A percentile compares a stretch with the other conserved stretches of the same genome.
Evolutionary conservation across 2,113 vertebrate species (phyloP).

Genomic region (Dasyornis broadbenti): DNA sequence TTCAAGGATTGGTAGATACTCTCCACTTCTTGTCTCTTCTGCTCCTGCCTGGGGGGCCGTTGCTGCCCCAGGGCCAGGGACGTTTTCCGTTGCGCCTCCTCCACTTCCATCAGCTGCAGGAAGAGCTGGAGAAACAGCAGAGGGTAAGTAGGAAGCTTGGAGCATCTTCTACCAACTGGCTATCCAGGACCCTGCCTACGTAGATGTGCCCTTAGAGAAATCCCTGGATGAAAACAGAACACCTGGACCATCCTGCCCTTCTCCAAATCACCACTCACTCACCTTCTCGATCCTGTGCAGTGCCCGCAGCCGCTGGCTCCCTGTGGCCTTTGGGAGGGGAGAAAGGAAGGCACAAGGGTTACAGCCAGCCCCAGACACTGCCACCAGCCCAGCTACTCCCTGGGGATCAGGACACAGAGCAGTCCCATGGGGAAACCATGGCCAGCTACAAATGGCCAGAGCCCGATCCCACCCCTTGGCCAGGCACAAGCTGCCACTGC

Average conservation of each 20-base stretch:
- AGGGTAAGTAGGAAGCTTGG: not conserved
- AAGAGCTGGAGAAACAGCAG: slow-evolving; percentile 72
- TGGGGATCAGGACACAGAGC: not conserved
- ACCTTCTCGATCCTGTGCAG: slow-evolving; percentile 89
- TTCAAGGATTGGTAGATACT: slow-evolving; percentile 76
- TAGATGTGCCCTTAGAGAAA: not conserved
- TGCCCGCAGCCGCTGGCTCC: slow-evolving; percentile 78
- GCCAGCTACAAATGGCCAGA: not conserved
- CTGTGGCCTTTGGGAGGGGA: slow-evolving; percentile 69
- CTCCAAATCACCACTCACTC: rapidly evolving
- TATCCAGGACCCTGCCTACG: not conserved
- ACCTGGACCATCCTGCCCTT: not conserved
- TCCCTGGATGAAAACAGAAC: not conserved
- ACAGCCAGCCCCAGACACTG: not conserved
- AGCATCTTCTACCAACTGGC: not conserved
- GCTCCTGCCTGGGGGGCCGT: slow-evolving; percentile 52
- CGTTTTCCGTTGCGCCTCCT: slow-evolving; percentile 76
- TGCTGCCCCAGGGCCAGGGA: slow-evolving; percentile 61
- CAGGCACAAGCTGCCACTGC: not conserved
- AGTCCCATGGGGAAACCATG: rapidly evolving
- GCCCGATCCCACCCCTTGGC: too few relatives aligned
- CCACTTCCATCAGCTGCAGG: slow-evolving; percentile 82
- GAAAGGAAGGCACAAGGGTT: not conserved
- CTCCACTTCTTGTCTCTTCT: slow-evolving; percentile 72
- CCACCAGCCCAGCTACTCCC: not conserved